Evolutionary conservation across 2,888 invertebrate genomes (phyloP), one percentile per base, ranked within the genome.

Genomic region (Elegia similella): DNA sequence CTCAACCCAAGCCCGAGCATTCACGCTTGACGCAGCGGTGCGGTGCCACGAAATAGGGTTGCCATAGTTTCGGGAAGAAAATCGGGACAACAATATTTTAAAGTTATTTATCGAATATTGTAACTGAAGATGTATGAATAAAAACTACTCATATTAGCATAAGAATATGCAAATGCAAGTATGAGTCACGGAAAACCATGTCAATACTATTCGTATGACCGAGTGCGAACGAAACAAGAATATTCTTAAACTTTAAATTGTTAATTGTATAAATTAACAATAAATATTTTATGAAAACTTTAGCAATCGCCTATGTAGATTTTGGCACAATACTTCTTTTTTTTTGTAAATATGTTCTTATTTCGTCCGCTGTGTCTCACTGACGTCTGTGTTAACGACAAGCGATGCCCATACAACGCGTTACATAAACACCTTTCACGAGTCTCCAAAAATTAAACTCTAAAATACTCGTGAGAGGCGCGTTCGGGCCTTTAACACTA

Each of bases 1-100:
- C 89, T 69, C 82, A 86, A 88, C 90, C 90, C 88, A 90, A 90
- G 89, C 90, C 89, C 89, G 88, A 88, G 84, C 89, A 90, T 90
- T 90, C 90, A 88, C 89, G 90, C 90, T 86, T 82, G 87, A 85
- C 88, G 86, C 74, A 77, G 80, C 70, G 73, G 80, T 78, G 77
- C 70, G 69, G 73, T 74, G 69, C 69, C 68, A 67, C 70, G 66
- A 74, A 68, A 16, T 38, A 50, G 58, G 61, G 60, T 62, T 59
- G 58, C 63, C 53, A 59, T 59, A 44, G 38, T 52, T 50, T 34
- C 16, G 13, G 50, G 8, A 34, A 23, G 42, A 53, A 55, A 55
- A 55, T 13, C 17, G 52, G 55, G 15, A 42, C 32, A 13, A 1
- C 5, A 48, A 42, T 32, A 42, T 46, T 30, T 47, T 47, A 13